Evolutionary conservation across 2,888 invertebrate species (phyloP).

Genomic region (Hipparchia sbordonii): DNA sequence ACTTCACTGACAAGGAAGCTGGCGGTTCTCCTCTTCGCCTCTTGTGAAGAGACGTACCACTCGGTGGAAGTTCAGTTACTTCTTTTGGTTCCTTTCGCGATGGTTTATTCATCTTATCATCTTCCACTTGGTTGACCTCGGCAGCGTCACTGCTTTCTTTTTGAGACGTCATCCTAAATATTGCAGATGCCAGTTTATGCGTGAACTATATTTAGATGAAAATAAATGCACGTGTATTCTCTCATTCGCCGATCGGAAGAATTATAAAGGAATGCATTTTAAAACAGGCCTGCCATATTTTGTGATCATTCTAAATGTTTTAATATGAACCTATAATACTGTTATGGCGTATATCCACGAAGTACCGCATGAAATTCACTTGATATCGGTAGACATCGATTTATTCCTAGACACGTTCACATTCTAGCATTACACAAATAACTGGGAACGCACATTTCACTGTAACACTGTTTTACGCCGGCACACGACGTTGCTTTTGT

Average conservation of each 20-base stretch:
- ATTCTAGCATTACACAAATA: slow-evolving; percentile 35
- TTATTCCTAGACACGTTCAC: slow-evolving; percentile 37
- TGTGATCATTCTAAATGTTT: slow-evolving; percentile 12
- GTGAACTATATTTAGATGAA: slow-evolving; percentile 73
- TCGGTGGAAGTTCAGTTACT: slow-evolving; percentile 63
- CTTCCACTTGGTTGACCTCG: slow-evolving; percentile 46
- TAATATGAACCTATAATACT: slow-evolving; percentile 9
- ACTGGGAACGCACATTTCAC: slow-evolving; percentile 30
- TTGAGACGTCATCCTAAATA: slow-evolving; percentile 67
- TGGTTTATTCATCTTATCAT: slow-evolving; percentile 44
- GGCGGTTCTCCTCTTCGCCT: slow-evolving; percentile 72
- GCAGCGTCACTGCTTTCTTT: slow-evolving; percentile 67
- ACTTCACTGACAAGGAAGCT: slow-evolving; percentile 65
- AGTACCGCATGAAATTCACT: slow-evolving; percentile 31
- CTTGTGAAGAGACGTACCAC: slow-evolving; percentile 72
- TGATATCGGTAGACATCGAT: slow-evolving; percentile 32
- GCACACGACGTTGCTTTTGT: not conserved
- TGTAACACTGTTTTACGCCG: slow-evolving; percentile 9
- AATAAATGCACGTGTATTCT: slow-evolving; percentile 72
- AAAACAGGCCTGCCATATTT: slow-evolving; percentile 12
- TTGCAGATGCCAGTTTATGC: slow-evolving; percentile 51
- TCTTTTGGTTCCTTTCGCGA: slow-evolving; percentile 53
- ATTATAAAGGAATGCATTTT: slow-evolving; percentile 71
- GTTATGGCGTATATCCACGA: slow-evolving; percentile 16
- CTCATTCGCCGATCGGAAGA: slow-evolving; percentile 50